phyloP scores from a whole-genome alignment of 2,888 invertebrate species.

The Drosophila merina region DNA sequence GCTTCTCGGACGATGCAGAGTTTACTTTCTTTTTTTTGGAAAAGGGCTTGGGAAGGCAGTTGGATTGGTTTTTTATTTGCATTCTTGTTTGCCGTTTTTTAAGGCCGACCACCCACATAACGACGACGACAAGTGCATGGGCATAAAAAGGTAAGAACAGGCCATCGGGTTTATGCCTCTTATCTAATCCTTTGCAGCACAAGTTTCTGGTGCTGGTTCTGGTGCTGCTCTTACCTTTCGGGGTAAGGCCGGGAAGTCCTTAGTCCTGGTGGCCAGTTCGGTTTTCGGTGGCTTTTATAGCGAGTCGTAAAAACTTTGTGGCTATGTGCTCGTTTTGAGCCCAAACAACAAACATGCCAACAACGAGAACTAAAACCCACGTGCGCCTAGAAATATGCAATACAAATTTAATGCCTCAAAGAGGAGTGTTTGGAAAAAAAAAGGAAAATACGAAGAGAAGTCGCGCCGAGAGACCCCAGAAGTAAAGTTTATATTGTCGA shows the following conservation, averaged over 20 bases:
- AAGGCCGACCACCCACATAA: slow-evolving; percentile 40
- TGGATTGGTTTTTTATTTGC: slow-evolving; percentile 44
- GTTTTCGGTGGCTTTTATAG: slow-evolving; percentile 62
- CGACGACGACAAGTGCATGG: slow-evolving; percentile 68
- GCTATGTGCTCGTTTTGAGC: slow-evolving; percentile 41
- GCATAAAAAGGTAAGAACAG: slow-evolving; percentile 57
- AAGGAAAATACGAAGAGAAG: slow-evolving; percentile 13
- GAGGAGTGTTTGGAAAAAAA: slow-evolving; percentile 21
- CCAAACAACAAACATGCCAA: slow-evolving; percentile 43
- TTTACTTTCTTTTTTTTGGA: slow-evolving; percentile 15
- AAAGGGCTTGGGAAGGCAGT: slow-evolving; percentile 36
- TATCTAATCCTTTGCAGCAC: slow-evolving; percentile 74
- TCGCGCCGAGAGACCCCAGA: slow-evolving; percentile 42
- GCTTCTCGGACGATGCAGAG: slow-evolving; percentile 14
- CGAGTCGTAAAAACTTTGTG: slow-evolving; percentile 73
- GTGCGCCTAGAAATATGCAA: slow-evolving; percentile 77
- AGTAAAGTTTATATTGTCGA: slow-evolving; percentile 79
- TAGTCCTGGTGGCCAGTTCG: slow-evolving; percentile 51
- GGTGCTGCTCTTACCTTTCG: slow-evolving; percentile 25
- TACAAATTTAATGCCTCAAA: slow-evolving; percentile 71
- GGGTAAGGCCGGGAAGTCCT: slow-evolving; percentile 10
- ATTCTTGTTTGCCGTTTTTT: slow-evolving; percentile 32
- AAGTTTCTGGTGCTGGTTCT: slow-evolving; percentile 24
- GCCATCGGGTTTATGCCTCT: slow-evolving; percentile 53
- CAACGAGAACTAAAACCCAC: slow-evolving; percentile 37